Evolutionary conservation across 2,888 invertebrate genomes (phyloP), one percentile per base, ranked within the genome.

Genomic region (Leptinotarsa rubiginosa): DNA sequence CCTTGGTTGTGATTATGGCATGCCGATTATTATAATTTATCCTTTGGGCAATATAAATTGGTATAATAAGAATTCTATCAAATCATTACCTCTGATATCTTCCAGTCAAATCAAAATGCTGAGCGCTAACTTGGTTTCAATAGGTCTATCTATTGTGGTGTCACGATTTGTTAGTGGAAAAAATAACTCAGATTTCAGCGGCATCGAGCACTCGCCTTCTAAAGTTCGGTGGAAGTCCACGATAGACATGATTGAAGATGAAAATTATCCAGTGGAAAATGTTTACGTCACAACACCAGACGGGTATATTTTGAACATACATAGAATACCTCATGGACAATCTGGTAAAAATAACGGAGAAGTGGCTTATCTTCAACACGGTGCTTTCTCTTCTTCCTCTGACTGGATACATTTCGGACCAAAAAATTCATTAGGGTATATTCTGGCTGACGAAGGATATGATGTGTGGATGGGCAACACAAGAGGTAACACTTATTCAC

Each of bases 361-460:
- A 79, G 88, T 84, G n/a, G 89, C 84, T 77, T 88, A 89, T 74
- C 81, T 91, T 68, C 89, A 89, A 81, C 91, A 91, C 81, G 92
- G 92, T 0, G 82, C 92, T 1, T 80, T 91, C 7, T 86, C 87
- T 18, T 89, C 89, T 31, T 89, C 91, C 0, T 87, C 89, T 1
- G 89, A 89, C 80, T 92, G 90, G 90, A 85, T 92, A 16, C 84
- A 90, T 31, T 88, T 89, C 79, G 88, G 89, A n/a, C 87, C 88
- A 1, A 86, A 88, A 72, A 87, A 89, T 77, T 88, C 88, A 72
- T 41, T 77, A n/a, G 77, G 78, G 15, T 84, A 82, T 69, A 70
- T 82, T 7, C 73, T 85, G 47, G 82, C 84, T 25, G 84, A 85
- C 67, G 79, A 81, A 69, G 85, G 85, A 2, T 85, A 85, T 62